These are phyloP conservation scores for Brachionus angularis DNA, from an alignment of 1,140 invertebrate genomes.

Conservation along the genomic window DNA sequence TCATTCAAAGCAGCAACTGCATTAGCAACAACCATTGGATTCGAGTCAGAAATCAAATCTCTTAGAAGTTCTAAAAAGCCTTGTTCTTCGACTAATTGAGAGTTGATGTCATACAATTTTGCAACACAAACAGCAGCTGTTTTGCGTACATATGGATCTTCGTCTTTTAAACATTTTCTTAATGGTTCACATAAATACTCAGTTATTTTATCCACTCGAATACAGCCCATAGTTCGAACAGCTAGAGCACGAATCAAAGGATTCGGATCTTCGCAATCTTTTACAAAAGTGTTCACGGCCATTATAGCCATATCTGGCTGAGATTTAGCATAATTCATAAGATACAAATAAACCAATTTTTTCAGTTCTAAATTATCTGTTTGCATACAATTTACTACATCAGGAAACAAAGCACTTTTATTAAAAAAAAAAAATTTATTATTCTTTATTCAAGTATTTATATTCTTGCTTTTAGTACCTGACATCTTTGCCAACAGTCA, in stretches of 20 bases:
- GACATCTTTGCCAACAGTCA: slow-evolving; percentile 88
- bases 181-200: slow-evolving; percentile 98
- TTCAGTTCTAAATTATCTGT: slow-evolving; percentile 99
- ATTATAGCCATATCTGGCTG: slow-evolving; percentile 99
- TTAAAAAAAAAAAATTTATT: slow-evolving; percentile 59
- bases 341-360: slow-evolving; percentile 95
- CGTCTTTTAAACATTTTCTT: slow-evolving; percentile 89
- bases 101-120: slow-evolving; percentile 97
- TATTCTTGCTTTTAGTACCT: slow-evolving; percentile 54
- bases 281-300: slow-evolving; percentile 99
- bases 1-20: slow-evolving; percentile 96
- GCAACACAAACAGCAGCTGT: slow-evolving; percentile 99
- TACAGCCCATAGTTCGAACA: slow-evolving; percentile 99
- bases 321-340: slow-evolving; percentile 99
- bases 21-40: slow-evolving; percentile 99
- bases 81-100: slow-evolving; percentile 92
- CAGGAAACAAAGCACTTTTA: slow-evolving; percentile 81
- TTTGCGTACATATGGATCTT: slow-evolving; percentile 98
- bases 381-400: slow-evolving; percentile 99
- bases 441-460: neutral
- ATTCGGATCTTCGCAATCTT: slow-evolving; percentile 99
- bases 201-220: slow-evolving; percentile 98
- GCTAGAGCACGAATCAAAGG: slow-evolving; percentile 95
- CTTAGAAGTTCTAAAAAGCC: slow-evolving; percentile 95
- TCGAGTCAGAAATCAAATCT: slow-evolving; percentile 94